Conservation (phyloP, 1,140 invertebrate species). For the Geopemphigus sp. region DNA sequence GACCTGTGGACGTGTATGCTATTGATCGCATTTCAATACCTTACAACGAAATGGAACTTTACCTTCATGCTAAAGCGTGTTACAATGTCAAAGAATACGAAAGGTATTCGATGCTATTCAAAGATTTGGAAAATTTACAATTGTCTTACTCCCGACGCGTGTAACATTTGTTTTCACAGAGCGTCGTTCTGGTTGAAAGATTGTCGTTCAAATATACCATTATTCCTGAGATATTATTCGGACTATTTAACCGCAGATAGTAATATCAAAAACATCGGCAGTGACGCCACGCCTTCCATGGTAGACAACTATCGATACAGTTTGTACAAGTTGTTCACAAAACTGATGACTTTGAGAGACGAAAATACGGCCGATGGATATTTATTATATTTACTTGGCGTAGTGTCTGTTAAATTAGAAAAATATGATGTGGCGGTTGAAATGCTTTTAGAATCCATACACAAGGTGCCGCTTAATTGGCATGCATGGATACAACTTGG, state of each 20-base stretch:
- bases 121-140: too few species aligned
- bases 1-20: conserved; percentile 2
- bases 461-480: conserved; percentile 82
- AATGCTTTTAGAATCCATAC: conserved; percentile 74
- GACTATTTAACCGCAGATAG: conserved; percentile 36
- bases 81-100: conserved; percentile 93
- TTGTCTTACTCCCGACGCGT: too few species aligned
- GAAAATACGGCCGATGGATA: conserved; percentile 75
- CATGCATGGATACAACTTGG: conserved; percentile 91
- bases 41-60: conserved; percentile 55
- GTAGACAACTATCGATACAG: conserved; percentile 7
- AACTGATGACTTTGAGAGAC: background rate
- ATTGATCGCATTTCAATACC: conserved; percentile 17
- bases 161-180: too few species aligned
- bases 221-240: conserved; percentile 36
- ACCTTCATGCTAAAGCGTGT: conserved; percentile 80
- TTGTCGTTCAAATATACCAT: conserved; percentile 21
- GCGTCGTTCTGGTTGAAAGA: conserved; percentile 33
- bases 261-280: conserved; percentile 29
- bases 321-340: background rate
- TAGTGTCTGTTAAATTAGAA: conserved; percentile 86
- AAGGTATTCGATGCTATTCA: conserved; percentile 54
- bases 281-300: conserved; percentile 41
- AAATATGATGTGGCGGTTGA: conserved; percentile 71
- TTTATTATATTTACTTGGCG: conserved; percentile 85